Percentiles rank a stretch among this genome's conserved stretches.
Evolutionary conservation across 2,888 invertebrate species (phyloP).

Genomic region (Drosophila koepferae): DNA sequence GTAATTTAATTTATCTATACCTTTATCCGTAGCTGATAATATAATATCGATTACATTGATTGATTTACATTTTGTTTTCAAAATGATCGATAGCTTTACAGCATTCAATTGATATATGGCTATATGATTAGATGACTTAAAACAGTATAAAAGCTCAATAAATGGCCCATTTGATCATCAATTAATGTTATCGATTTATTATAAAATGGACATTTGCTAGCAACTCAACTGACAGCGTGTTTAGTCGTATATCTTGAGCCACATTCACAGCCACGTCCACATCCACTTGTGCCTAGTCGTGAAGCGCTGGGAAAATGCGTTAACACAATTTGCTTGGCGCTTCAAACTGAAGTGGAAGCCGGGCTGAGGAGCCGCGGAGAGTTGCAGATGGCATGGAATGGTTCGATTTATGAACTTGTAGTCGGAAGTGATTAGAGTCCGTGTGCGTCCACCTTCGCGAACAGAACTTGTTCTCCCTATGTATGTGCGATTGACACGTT

Average conservation of each 20-base stretch:
- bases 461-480: conserved; percentile 25
- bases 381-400: conserved; percentile 12
- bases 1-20: background rate
- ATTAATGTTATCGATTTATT: conserved; percentile 5
- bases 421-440: conserved; percentile 75
- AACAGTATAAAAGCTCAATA: background rate
- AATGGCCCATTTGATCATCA: background rate
- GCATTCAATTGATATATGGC: background rate
- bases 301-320: conserved; percentile 51
- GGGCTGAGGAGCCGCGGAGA: conserved; percentile 1
- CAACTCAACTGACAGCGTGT: background rate
- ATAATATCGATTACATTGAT: too few species aligned
- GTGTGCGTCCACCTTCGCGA: conserved; percentile 49
- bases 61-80: background rate
- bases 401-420: conserved; percentile 71
- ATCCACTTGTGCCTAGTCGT: conserved; percentile 15
- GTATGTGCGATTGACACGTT: conserved; percentile 72
- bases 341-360: background rate
- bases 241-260: conserved; percentile 5
- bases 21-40: background rate
- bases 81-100: background rate
- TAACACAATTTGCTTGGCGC: conserved; percentile 45
- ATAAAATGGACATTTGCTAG: background rate
- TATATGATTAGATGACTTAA: background rate
- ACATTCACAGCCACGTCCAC: background rate